Base-by-base conservation (phyloP, 2,888 invertebrate genomes). In the Lampropteryx suffumata region DNA sequence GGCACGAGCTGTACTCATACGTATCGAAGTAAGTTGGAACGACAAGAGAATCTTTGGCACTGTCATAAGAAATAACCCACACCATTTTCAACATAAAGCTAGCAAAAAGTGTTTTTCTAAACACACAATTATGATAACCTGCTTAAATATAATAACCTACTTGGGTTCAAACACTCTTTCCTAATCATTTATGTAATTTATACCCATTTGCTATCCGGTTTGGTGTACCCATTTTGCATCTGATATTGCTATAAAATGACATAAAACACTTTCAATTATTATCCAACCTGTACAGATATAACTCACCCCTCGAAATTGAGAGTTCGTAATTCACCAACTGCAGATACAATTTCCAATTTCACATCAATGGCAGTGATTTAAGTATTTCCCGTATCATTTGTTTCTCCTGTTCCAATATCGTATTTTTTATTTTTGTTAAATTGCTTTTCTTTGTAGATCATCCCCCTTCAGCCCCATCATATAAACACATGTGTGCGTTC, bases 361-460 rank as follows among this genome's bases (percentile, higher is more conserved):
- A 73, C 79, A 83, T 84, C 84, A 81, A 84, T 84, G 73, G 71
- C 79, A 58, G 76, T 86, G 87, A 88, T 89, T 88, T 87, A 88
- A 88, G 82, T 82, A 85, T 85, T 82, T 84, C 86, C 84, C 77
- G 82, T 87, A 83, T 87, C 89, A 85, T 90, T 90, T 89, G 86
- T 89, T 88, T 82, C 79, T 67, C 61, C 66, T 58, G 73, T 75
- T 78, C 73, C 79, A 78, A 85, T 83, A 85, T 82, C 68, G 73
- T 72, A 76, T 82, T 85, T 88, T 86, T 82, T 84, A 84, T 86
- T 87, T 62, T 86, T 82, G 78, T 84, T 83, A 89, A 90, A 90
- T 89, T 86, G 85, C 87, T 88, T 87, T 84, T 71, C 82, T 89
- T 84, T 88, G 85, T 86, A 82, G 54, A 69, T 62, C 53, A 53